Base-by-base conservation (phyloP, 2,113 vertebrate species). In the Lanius collurio region DNA sequence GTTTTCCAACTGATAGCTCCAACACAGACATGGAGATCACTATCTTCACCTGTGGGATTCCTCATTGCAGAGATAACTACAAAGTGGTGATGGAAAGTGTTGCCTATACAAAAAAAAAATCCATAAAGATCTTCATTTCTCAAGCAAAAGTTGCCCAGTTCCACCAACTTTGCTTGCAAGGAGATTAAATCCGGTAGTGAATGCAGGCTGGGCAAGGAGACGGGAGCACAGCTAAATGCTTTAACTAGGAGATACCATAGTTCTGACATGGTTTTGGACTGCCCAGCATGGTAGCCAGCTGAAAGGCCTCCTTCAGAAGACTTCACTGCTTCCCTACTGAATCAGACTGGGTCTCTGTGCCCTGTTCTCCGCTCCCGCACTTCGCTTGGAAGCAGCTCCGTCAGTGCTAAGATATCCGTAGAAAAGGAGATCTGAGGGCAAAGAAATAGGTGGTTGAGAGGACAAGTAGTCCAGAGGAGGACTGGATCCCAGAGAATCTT, bases 21-120 rank as follows among this genome's bases (percentile, higher is more conserved):
- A 70, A 65, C 5, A 65, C 0, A 0, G 23, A 42, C 14, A 11
- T 13, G 41, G 31, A 69, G 14, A 82, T 55, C 31, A 23, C 6
- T 19, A 6, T 28, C 35, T 73, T 73, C 10, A 33, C 11, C 22
- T 27, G 20, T 19, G 31, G 42, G 10, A 57, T 31, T 64, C 39
- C 16, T 63, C 24, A 39, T 19, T n/a, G 44, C 24, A 82, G 39
- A 77, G 30, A 44, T 6, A 68, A 9, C 16, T 59, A 15, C 19
- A 30, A 50, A 82, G 19, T 18, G 10, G 39, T 41, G 35, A 33
- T 60, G 50, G 39, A 55, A 8, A 6, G 19, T 31, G 26, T 16
- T 83, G 44, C 15, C 30, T 69, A 24, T 37, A 30, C 6, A 47
- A 28, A 44, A 63, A 73, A 62, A 68, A 17, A 7, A 44, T n/a